phyloP scores from a whole-genome alignment of 2,113 vertebrate genomes.

The human region GRCh38 chr1:92335501-92336000 shows the following conservation, averaged over 20 bases:
- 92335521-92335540: background rate
- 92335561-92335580: slow-evolving; percentile 2
- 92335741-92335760: background rate
- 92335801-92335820: slow-evolving; percentile 34
- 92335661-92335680: slow-evolving; percentile 39
- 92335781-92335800: background rate
- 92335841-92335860: slow-evolving; percentile 39
- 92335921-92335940: slow-evolving; percentile 36
- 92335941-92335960: background rate
- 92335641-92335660: background rate
- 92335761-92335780: background rate
- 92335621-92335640: slow-evolving; percentile 30
- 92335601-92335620: background rate
- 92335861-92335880: slow-evolving; percentile 34
- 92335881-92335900: background rate
- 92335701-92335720: background rate
- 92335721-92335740: slow-evolving; percentile 26
- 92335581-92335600: background rate
- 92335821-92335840: background rate
- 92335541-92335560: slow-evolving; percentile 7
- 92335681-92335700: slow-evolving; percentile 28
- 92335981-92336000: background rate
- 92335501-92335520: slow-evolving; percentile 34
- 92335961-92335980: background rate
- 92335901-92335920: slow-evolving; percentile 29